Percentiles rank a stretch among this genome's conserved stretches.
Evolutionary conservation across 2,113 vertebrate genomes (phyloP).

Genomic region (Triplophysa rosa): DNA sequence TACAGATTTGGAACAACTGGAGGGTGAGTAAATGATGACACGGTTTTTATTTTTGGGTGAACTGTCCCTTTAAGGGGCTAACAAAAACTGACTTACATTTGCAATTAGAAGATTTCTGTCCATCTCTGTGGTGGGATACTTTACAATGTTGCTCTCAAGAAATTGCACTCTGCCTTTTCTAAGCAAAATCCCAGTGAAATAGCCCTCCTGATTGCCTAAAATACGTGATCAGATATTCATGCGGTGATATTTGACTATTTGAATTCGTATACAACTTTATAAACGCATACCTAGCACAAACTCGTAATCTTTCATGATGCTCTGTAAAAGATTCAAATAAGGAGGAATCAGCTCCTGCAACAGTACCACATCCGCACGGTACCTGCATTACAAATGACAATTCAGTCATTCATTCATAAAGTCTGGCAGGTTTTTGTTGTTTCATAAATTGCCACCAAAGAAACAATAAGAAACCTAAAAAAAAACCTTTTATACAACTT

Average conservation of each 20-base stretch:
- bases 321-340: constrained; percentile 68
- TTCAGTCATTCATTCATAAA: background rate
- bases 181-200: constrained; percentile 83
- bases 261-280: background rate
- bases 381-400: constrained; percentile 61
- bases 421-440: background rate
- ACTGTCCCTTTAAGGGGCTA: background rate
- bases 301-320: constrained; percentile 72
- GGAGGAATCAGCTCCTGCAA: constrained; percentile 80
- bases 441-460: no score
- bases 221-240: background rate
- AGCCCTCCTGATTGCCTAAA: constrained; percentile 74
- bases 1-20: no score
- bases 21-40: no score
- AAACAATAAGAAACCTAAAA: no score
- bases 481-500: background rate
- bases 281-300: constrained; percentile 74
- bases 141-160: constrained; percentile 74
- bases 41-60: no score
- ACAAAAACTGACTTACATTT: constrained; percentile 67
- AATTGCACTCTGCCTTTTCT: constrained; percentile 81
- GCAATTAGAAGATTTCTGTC: constrained; percentile 82
- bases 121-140: constrained; percentile 81
- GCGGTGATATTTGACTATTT: background rate
- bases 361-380: constrained; percentile 80